These are phyloP conservation scores for Brachylomia viminalis DNA, from an alignment of 2,888 invertebrate species.

Conservation along the genomic window DNA sequence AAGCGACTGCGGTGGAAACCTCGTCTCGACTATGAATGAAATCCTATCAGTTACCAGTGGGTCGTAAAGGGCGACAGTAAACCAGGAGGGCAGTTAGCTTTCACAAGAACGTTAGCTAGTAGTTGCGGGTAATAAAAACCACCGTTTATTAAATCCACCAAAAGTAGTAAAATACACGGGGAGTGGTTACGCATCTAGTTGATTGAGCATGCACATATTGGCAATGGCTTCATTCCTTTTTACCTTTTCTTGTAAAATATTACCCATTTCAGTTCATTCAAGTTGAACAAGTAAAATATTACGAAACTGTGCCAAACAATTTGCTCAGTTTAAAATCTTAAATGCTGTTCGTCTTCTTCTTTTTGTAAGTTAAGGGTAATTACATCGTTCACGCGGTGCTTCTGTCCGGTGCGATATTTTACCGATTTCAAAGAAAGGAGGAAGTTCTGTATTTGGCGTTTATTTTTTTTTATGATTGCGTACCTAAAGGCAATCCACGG, in stretches of 20 bases:
- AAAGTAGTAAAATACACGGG: neutral
- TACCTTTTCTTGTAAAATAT: neutral
- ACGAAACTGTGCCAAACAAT: neutral
- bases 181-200: neutral
- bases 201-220: neutral
- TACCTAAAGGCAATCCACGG: too few relatives aligned
- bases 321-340: neutral
- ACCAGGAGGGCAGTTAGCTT: constrained; percentile 7
- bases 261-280: neutral
- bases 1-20: constrained; percentile 39
- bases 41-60: constrained; percentile 28
- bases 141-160: neutral
- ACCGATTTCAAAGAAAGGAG: too few relatives aligned
- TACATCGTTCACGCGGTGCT: too few relatives aligned
- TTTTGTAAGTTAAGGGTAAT: neutral
- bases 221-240: neutral
- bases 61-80: constrained; percentile 31
- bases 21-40: constrained; percentile 43
- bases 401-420: too few relatives aligned
- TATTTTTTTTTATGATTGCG: too few relatives aligned
- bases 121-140: constrained; percentile 1
- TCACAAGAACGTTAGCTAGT: neutral
- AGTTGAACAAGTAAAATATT: neutral
- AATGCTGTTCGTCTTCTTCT: neutral
- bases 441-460: too few relatives aligned